Conservation (phyloP, 2,113 vertebrate species). For the Pseudois nayaur region DNA sequence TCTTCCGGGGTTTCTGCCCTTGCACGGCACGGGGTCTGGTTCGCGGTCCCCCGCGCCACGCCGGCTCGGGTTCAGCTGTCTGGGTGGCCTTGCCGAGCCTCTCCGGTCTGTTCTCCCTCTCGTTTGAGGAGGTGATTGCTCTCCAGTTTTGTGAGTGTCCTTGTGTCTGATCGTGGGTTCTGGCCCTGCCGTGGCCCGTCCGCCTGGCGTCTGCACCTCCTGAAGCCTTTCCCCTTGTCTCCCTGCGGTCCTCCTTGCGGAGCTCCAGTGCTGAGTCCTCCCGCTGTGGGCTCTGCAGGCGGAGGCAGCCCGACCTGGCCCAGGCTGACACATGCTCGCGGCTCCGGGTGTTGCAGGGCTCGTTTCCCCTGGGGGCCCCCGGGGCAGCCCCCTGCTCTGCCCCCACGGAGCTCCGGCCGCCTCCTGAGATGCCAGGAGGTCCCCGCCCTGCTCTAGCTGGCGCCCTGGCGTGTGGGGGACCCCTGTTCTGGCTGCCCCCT, state of each 20-base stretch:
- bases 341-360: not conserved
- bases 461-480: not conserved
- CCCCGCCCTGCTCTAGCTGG: not conserved
- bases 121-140: not conserved
- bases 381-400: not conserved
- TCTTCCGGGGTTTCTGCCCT: not conserved
- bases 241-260: not conserved
- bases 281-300: not conserved
- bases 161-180: too few relatives aligned
- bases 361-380: rapidly evolving
- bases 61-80: not conserved
- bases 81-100: not conserved
- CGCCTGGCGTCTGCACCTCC: not conserved
- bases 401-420: not conserved
- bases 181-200: too few relatives aligned
- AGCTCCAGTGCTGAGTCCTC: not conserved
- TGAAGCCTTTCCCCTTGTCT: not conserved
- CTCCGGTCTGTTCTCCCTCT: not conserved
- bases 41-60: rapidly evolving
- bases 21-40: not conserved
- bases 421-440: not conserved
- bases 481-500: not conserved
- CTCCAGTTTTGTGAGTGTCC: not conserved
- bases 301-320: not conserved
- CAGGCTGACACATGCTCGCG: not conserved